These are phyloP conservation scores for Apogon talboti DNA, from an alignment of 2,797 vertebrate genomes.

Conservation along the genomic window DNA sequence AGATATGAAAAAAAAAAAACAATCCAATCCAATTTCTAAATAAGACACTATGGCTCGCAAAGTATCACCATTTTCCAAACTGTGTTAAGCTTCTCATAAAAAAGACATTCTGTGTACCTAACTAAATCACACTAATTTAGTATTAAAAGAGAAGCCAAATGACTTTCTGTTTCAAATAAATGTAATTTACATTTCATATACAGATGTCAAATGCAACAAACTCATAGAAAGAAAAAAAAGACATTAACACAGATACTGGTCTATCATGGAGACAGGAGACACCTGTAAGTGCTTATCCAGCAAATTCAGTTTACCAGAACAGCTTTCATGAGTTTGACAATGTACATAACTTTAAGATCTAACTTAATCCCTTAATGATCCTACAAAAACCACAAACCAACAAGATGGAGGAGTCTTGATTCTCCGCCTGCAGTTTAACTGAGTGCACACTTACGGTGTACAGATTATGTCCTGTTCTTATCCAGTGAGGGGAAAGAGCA, in stretches of 20 bases:
- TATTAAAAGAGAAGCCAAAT: no score
- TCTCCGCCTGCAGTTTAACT: conserved; percentile 37
- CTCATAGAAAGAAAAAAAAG: background rate
- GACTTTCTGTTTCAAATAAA: no score
- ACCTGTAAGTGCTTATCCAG: conserved; percentile 48
- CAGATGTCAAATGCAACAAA: conserved; percentile 4
- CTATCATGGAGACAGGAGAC: conserved; percentile 18
- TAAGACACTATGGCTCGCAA: no score
- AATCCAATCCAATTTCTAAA: no score
- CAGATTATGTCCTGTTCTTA: conserved; percentile 11
- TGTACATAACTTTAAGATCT: conserved; percentile 43
- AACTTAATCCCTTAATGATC: conserved; percentile 41
- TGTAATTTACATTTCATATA: no score
- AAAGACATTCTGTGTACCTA: no score
- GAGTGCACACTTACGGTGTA: conserved; percentile 11
- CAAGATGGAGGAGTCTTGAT: conserved; percentile 25
- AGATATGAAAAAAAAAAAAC: no score
- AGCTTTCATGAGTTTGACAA: conserved; percentile 49
- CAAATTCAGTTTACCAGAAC: conserved; percentile 56
- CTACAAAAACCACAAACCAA: conserved; percentile 50
- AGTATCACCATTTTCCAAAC: no score
- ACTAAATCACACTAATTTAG: no score
- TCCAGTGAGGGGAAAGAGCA: background rate
- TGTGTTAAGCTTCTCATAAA: no score
- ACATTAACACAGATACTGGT: conserved; percentile 8